Evolutionary conservation across 2,888 invertebrate genomes (phyloP), one percentile per base, ranked within the genome.

Genomic region (Ecdyonurus torrentis): DNA sequence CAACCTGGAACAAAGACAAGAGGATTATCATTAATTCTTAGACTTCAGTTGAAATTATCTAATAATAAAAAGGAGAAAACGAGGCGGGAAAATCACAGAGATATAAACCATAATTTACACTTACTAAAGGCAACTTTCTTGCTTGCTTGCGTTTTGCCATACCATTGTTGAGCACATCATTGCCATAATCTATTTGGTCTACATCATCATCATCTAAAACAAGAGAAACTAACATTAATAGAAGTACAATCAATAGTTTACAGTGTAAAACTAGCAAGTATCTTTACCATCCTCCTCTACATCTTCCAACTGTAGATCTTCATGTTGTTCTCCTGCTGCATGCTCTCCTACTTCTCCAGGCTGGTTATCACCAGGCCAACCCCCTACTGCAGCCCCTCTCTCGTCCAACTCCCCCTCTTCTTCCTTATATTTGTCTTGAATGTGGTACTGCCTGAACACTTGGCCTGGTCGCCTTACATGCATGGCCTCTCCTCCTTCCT

Each of bases 131-230:
- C 7, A 55, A 7, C 20, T 55, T 55, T 20, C 55, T 22, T 22
- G n/a, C 22, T 55, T 55, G 55, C 22, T 55, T 55, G 7, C 20
- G 19, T 7, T 55, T 55, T 5, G n/a, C 19, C n/a, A 20, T 20
- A 10, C 22, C 22, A n/a, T 55, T 55, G 22, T 55, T 55, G 19
- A 18, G 19, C 22, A 55, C 55, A 18, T 55, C 55, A 55, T 55
- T 55, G 55, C 65, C 67, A 55, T 67, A 66, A 25, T 67, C 67
- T 52, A 67, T 64, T 63, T 66, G 67, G 61, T 67, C 67, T 18
- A 66, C 77, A 66, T 79, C 79, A 65, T 76, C 77, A 70, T 79
- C 80, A 72, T 78, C 77, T 79, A 70, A 37, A 70, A 70, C 25
- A 55, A 55, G 25, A 5, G 23, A 64, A 58, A 61, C 37, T 59